These are phyloP conservation scores for Thamnaconus septentrionalis DNA, from an alignment of 2,113 vertebrate genomes.

Conservation along the genomic window DNA sequence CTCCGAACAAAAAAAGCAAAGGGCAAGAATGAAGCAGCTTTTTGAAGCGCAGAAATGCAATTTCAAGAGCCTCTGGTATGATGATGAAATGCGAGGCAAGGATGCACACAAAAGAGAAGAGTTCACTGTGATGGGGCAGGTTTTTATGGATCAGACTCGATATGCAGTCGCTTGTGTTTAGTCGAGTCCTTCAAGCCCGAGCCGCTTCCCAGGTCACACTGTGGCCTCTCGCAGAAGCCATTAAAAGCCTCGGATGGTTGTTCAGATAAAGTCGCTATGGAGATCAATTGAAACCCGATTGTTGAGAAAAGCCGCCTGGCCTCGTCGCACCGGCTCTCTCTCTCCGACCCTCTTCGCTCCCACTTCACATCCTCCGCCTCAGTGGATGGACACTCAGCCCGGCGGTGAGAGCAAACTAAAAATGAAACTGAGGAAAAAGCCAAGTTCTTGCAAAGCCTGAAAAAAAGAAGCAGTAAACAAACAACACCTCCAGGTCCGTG, in stretches of 20 bases:
- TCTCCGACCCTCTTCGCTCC: constrained; percentile 20
- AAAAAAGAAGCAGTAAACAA: constrained; percentile 36
- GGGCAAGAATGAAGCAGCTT: constrained; percentile 43
- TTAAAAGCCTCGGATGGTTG: constrained; percentile 39
- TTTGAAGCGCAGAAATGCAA: constrained; percentile 30
- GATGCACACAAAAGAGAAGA: constrained; percentile 5
- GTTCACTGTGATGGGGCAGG: constrained; percentile 42
- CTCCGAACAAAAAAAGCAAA: too few species aligned
- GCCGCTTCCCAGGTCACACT: constrained; percentile 35
- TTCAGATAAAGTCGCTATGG: constrained; percentile 33
- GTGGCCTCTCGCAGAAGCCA: constrained; percentile 50
- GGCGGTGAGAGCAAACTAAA: constrained; percentile 18
- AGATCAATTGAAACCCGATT: constrained; percentile 68
- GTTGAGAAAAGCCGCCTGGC: constrained; percentile 34
- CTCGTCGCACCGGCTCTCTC: constrained; percentile 16
- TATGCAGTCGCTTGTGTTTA: constrained; percentile 38
- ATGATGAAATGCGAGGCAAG: constrained; percentile 58
- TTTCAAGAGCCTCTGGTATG: constrained; percentile 27
- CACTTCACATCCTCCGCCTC: background rate
- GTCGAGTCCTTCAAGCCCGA: constrained; percentile 38
- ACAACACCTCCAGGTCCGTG: constrained; percentile 20
- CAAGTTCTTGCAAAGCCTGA: constrained; percentile 6
- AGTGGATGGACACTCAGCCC: constrained; percentile 25
- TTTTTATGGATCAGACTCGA: constrained; percentile 46
- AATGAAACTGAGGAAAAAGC: constrained; percentile 45